Percentiles rank a stretch among this genome's conserved stretches.
Conservation (phyloP, 2,113 vertebrate species). For the Halcyon senegalensis region DNA sequence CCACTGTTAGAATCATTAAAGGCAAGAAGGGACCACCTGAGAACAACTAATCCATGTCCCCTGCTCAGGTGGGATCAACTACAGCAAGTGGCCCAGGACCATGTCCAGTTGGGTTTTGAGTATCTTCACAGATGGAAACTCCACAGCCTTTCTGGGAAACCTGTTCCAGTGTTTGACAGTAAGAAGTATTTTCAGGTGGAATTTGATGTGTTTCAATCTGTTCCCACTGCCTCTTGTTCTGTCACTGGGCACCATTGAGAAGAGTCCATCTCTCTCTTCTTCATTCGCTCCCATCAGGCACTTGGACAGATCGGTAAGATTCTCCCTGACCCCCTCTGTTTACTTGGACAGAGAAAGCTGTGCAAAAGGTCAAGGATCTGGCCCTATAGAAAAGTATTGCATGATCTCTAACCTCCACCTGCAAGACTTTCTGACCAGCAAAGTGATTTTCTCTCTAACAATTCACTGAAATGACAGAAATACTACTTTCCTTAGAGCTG, state of each 20-base stretch:
- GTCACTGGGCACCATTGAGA: fast-evolving
- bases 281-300: background rate
- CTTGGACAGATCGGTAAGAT: background rate
- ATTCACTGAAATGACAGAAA: background rate
- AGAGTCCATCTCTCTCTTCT: background rate
- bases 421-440: background rate
- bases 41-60: background rate
- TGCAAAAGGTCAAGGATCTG: background rate
- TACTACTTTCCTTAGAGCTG: background rate
- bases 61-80: background rate
- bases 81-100: background rate
- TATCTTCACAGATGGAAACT: background rate
- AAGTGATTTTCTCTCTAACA: background rate
- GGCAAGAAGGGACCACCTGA: background rate
- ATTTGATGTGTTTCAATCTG: background rate
- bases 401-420: background rate
- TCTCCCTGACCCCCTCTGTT: background rate
- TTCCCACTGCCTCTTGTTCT: background rate
- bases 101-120: background rate
- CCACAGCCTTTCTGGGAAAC: background rate
- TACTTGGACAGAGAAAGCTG: background rate
- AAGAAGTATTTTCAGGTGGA: background rate
- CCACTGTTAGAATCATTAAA: background rate
- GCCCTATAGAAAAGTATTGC: background rate
- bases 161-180: background rate